Percentiles rank a stretch among this genome's conserved stretches.
Conservation (phyloP, 1,140 invertebrate species). For the Muscidifurax raptorellus region DNA sequence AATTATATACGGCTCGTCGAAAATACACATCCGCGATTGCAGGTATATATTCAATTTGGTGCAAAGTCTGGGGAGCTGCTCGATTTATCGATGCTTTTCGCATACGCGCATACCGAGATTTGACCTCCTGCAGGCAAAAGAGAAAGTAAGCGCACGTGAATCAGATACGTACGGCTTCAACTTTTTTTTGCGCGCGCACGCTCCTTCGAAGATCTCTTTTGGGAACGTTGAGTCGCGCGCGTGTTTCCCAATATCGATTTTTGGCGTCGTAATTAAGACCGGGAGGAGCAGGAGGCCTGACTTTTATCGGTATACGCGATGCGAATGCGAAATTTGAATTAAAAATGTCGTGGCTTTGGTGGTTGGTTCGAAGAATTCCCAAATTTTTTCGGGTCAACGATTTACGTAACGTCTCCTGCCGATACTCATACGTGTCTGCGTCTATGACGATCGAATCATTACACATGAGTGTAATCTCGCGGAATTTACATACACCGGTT, state of each 20-base stretch:
- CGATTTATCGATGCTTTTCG: constrained; percentile 43
- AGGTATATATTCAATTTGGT: constrained; percentile 45
- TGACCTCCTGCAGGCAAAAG: constrained; percentile 45
- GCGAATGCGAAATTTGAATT: neutral
- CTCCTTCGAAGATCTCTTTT: constrained; percentile 37
- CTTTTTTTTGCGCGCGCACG: neutral
- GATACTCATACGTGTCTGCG: neutral
- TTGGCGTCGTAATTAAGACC: neutral
- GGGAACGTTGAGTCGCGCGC: neutral
- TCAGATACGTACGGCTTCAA: constrained; percentile 37
- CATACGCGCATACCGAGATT: constrained; percentile 5
- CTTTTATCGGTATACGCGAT: neutral
- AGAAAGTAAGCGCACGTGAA: constrained; percentile 48
- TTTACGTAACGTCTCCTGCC: neutral
- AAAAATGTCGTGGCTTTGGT: too few species aligned
- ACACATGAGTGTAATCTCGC: neutral
- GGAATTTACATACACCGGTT: neutral
- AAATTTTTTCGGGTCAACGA: neutral
- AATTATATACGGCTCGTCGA: neutral
- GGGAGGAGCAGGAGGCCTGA: too few species aligned
- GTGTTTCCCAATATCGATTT: neutral
- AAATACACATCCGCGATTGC: neutral
- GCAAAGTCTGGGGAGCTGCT: neutral
- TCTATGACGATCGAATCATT: neutral
- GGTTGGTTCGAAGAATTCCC: neutral